Percentiles rank a stretch among this genome's conserved stretches.
Conservation (phyloP, 64 coral and sea anemone genomes). For the Actinia tenebrosa region DNA sequence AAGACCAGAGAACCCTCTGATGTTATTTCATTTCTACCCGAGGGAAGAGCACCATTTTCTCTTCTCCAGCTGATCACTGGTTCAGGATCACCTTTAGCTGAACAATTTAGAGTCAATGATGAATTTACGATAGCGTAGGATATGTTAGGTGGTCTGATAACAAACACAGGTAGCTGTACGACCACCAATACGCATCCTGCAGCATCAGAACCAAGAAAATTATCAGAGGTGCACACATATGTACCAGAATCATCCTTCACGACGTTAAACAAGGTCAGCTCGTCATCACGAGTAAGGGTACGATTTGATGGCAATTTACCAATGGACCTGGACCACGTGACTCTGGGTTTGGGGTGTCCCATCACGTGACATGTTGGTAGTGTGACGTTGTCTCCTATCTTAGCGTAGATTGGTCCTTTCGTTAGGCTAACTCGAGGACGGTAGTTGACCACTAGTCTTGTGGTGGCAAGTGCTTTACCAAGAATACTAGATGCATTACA, state of each 20-base stretch:
- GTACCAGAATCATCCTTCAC: slow-evolving; percentile 23
- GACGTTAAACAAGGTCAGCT: slow-evolving; percentile 9
- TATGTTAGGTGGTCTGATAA: slow-evolving; percentile 17
- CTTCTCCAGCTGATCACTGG: slow-evolving; percentile 63
- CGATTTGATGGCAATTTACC: background rate
- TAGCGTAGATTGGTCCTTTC: too few relatives aligned
- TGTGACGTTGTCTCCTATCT: background rate
- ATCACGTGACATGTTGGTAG: slow-evolving; percentile 53
- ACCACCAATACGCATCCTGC: slow-evolving; percentile 4
- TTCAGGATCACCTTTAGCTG: slow-evolving; percentile 37
- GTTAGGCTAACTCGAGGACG: slow-evolving; percentile 3
- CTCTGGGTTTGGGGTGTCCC: background rate
- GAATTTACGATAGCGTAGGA: background rate
- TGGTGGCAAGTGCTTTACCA: background rate
- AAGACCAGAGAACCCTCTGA: slow-evolving; percentile 10
- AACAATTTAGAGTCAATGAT: slow-evolving; percentile 11
- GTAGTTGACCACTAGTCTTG: slow-evolving; percentile 23
- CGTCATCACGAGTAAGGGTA: background rate
- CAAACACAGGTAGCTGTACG: background rate
- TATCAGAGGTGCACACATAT: slow-evolving; percentile 29
- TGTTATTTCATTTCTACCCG: background rate
- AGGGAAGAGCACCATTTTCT: slow-evolving; percentile 15
- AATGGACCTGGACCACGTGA: slow-evolving; percentile 20
- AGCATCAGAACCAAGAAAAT: slow-evolving; percentile 25
- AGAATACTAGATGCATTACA: slow-evolving; percentile 39